Evolutionary conservation across 1,140 invertebrate genomes (phyloP), one percentile per base, ranked within the genome.

Genomic region (Colletes gigas): DNA sequence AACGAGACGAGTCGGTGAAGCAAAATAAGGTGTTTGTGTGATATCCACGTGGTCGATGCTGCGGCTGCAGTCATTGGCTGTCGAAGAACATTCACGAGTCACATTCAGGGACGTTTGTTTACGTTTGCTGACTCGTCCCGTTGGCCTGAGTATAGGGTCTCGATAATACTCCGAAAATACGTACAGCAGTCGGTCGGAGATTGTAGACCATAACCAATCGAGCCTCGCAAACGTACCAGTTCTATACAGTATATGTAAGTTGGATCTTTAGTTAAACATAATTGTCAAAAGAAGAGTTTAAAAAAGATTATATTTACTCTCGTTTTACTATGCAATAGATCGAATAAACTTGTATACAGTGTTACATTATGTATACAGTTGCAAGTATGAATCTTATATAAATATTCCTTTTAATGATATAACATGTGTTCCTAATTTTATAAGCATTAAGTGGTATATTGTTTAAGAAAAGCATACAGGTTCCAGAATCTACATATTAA

Each of bases 391-490:
- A 60, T 62, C 17, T 30, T 39, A 74, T 19, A 47, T 47, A 39
- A 39, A 54, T 41, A 55, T 60, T 74, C 41, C 17, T 74, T 63
- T 63, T 5, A 19, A 21, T 14, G 52, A 6, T 41, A 70, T 19
- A 54, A 57, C 8, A 52, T 47, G 7, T 55, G 60, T 65, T 73
- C 41, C 50, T 79, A 65, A 79, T 73, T 79, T 79, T 60, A 62
- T 21, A 21, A 50, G 10, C 4, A 41, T 71, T 65, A 15, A 47
- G 9, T 47, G 39, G 19, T 63, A 54, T 6, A 59, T 3, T 15
- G 19, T 67, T 50, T 50, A 62, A 70, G 15, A 52, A 15, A 62
- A 50, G 52, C 14, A n/a, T 19, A 77, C 55, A 68, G 19, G 41
- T 15, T 71, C 41, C 9, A 15, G 52, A 41, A n/a, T 2, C 62